These are phyloP conservation scores for Pimephales promelas DNA, from an alignment of 2,113 vertebrate genomes.

Conservation along the genomic window DNA sequence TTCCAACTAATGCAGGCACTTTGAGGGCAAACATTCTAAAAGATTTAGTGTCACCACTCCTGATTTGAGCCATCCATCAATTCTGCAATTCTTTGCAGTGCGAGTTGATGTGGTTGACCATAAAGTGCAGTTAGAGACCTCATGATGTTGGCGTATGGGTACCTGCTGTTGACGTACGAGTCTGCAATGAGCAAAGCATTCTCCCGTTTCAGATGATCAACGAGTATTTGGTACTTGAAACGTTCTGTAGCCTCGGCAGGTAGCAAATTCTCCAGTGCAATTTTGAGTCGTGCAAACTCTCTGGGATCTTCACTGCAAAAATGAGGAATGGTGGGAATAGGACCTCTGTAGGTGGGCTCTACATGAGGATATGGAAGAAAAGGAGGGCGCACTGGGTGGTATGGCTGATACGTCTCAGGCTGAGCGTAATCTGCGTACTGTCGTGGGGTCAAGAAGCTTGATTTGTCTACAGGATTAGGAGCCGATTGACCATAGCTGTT, in stretches of 20 bases:
- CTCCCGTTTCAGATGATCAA: conserved; percentile 8
- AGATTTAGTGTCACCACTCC: not conserved
- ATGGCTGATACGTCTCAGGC: too few relatives aligned
- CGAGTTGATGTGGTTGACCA: conserved; percentile 2
- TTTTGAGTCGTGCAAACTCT: too few relatives aligned
- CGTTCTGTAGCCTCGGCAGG: too few relatives aligned
- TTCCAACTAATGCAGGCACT: not conserved
- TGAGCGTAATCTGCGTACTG: too few relatives aligned
- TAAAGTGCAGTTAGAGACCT: conserved; percentile 10
- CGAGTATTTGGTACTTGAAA: not conserved
- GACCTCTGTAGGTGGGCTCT: too few relatives aligned
- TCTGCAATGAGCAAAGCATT: not conserved
- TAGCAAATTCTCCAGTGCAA: too few relatives aligned
- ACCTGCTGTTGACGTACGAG: not conserved
- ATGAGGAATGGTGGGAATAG: too few relatives aligned
- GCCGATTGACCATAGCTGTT: too few relatives aligned
- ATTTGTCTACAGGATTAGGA: too few relatives aligned
- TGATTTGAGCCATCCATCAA: not conserved
- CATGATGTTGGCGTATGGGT: not conserved
- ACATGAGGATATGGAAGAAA: too few relatives aligned
- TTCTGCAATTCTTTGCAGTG: not conserved
- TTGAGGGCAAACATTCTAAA: not conserved
- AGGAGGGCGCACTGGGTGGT: too few relatives aligned
- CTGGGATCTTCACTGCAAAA: too few relatives aligned
- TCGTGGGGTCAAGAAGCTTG: not conserved